phyloP scores from a whole-genome alignment of 2,888 invertebrate genomes.

The Germaria angustata region DNA sequence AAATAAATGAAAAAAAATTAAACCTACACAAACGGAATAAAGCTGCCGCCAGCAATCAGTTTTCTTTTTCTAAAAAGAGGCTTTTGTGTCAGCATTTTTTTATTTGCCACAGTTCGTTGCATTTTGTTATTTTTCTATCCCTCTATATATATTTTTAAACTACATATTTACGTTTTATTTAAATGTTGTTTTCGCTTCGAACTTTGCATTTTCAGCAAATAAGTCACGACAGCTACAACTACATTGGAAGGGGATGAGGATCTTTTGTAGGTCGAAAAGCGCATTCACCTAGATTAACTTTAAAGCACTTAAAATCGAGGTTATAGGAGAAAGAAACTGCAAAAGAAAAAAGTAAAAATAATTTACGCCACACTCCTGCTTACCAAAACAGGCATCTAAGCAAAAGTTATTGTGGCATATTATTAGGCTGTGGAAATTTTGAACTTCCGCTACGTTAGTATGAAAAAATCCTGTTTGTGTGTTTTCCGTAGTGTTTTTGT shows the following conservation, averaged over 20 bases:
- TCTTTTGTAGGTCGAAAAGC: constrained; percentile 68
- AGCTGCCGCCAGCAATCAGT: not conserved
- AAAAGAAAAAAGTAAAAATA: not conserved
- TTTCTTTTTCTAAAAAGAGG: not conserved
- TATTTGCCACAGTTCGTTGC: constrained; percentile 25
- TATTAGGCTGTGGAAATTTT: constrained; percentile 22
- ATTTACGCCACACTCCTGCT: not conserved
- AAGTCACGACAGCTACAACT: constrained; percentile 9
- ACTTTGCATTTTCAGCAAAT: constrained; percentile 42
- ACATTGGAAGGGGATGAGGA: constrained; percentile 12
- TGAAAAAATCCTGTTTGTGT: not conserved
- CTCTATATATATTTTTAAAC: not conserved
- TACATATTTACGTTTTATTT: constrained; percentile 5
- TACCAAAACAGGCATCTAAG: not conserved
- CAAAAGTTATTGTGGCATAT: constrained; percentile 21
- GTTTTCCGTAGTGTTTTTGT: not conserved
- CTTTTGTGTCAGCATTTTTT: not conserved
- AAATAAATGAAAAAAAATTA: not conserved
- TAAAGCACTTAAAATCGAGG: constrained; percentile 42
- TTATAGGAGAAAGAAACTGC: not conserved
- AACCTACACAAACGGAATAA: not conserved
- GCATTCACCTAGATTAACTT: constrained; percentile 65
- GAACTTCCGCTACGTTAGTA: not conserved
- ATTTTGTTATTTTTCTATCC: constrained; percentile 21
- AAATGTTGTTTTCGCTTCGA: not conserved